Evolutionary conservation across 1,140 invertebrate species (phyloP).

Genomic region (Bacillus rossius): DNA sequence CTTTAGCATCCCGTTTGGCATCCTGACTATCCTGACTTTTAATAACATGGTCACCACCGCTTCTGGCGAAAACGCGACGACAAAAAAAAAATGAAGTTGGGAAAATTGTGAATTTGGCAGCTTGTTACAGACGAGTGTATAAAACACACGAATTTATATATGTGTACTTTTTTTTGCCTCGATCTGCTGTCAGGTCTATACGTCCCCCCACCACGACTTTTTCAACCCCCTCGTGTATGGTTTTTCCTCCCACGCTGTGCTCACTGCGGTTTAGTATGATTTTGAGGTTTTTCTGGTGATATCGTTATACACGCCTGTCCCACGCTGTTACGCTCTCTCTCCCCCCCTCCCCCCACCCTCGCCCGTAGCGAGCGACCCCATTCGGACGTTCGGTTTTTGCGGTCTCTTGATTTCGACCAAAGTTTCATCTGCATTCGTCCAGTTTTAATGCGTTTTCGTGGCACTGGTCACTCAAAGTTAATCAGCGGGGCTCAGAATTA

Average conservation of each 20-base stretch:
- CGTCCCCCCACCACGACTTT: too few relatives aligned
- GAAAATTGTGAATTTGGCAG: conserved; percentile 15
- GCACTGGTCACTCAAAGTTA: conserved; percentile 16
- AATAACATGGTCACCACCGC: conserved; percentile 11
- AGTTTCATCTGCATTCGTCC: conserved; percentile 17
- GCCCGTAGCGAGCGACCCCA: background rate
- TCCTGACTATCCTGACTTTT: conserved; percentile 4
- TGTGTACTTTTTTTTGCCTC: too few relatives aligned
- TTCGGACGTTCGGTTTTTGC: conserved; percentile 12
- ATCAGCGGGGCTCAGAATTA: conserved; percentile 13
- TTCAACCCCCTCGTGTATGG: too few relatives aligned
- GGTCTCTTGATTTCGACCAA: conserved; percentile 16
- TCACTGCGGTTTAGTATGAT: conserved; percentile 4
- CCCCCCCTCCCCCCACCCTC: background rate
- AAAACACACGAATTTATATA: too few relatives aligned
- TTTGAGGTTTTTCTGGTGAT: conserved; percentile 14
- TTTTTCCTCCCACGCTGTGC: too few relatives aligned
- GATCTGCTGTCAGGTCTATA: too few relatives aligned
- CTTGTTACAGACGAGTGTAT: background rate
- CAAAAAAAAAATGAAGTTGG: conserved; percentile 5
- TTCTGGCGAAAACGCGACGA: background rate
- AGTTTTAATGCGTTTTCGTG: conserved; percentile 16
- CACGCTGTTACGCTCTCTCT: too few relatives aligned
- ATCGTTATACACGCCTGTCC: conserved; percentile 5
- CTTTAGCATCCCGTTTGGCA: conserved; percentile 13